Evolutionary conservation across 2,113 vertebrate species (phyloP), one percentile per base, ranked within the genome.

Genomic region (Otus sunia): DNA sequence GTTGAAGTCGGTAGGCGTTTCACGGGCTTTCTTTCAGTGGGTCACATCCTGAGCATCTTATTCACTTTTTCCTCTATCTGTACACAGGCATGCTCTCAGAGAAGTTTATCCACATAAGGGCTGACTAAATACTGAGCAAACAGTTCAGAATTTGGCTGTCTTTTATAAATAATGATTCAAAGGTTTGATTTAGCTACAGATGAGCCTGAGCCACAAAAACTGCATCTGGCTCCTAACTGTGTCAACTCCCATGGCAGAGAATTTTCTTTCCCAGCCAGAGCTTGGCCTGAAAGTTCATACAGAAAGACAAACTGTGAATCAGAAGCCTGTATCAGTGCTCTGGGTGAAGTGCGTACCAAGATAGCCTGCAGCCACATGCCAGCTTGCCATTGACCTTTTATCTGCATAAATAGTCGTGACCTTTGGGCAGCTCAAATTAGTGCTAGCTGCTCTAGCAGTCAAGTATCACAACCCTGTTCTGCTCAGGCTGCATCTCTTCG

Each of bases 381-480:
- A 94, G 64, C 83, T 95, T 53, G 95, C 96, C 86, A 92, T 80
- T 97, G 97, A 96, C 95, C 95, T 96, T 95, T 96, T 94, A 94
- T 96, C 97, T 94, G 96, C 97, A 94, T 93, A 97, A 97, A 97
- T 96, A 97, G 94, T 96, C 3, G 11, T 97, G 95, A 97, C 96
- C 96, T 97, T 97, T 97, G 96, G 92, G 96, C 95, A 84, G 97
- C 97, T 97, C 90, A 96, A 94, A 96, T 95, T 97, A 95, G 92
- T 92, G 96, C 60, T 59, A 91, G 94, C 95, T 86, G 90, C 94
- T 92, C 32, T 0, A 63, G 79, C 94, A 93, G 79, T 63, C 83
- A 45, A 92, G 84, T 90, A 60, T 84, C 86, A 55, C 83, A 86
- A 55, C 52, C 50, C 79, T 67, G 45, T 53, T 67, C 50, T 92